Percentiles rank a stretch among this genome's conserved stretches.
phyloP scores from a whole-genome alignment of 1,140 invertebrate species.

The Trinorchestia longiramus region DNA sequence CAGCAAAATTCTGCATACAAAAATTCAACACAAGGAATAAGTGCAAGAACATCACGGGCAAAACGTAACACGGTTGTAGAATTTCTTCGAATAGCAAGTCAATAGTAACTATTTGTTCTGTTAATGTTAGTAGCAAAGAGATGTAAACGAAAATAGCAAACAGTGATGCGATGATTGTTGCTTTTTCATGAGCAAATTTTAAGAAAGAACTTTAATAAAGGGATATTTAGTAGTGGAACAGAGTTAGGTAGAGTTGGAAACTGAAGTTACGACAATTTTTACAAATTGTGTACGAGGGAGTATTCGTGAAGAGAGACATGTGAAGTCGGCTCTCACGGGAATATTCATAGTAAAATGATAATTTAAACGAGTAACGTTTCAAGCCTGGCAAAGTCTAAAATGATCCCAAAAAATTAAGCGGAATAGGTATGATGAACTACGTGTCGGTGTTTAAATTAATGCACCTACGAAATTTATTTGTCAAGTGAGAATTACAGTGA shows the following conservation, averaged over 20 bases:
- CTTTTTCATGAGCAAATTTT: background rate
- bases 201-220: background rate
- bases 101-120: background rate
- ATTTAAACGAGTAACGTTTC: background rate
- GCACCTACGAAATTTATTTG: background rate
- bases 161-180: background rate
- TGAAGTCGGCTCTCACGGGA: background rate
- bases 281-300: background rate
- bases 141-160: background rate
- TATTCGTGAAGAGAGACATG: background rate
- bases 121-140: background rate
- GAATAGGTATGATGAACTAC: background rate
- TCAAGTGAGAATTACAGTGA: background rate
- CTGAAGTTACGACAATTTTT: too few species aligned
- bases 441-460: background rate
- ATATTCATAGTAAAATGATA: background rate
- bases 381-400: background rate
- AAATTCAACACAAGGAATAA: background rate
- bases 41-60: background rate
- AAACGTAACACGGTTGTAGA: background rate
- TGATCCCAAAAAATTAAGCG: background rate
- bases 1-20: background rate
- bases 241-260: background rate
- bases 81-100: background rate
- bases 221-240: background rate